Percentiles rank a stretch among this genome's conserved stretches.
These are phyloP conservation scores for Xenentodon cancila DNA, from an alignment of 2,797 vertebrate genomes.

Conservation along the genomic window DNA sequence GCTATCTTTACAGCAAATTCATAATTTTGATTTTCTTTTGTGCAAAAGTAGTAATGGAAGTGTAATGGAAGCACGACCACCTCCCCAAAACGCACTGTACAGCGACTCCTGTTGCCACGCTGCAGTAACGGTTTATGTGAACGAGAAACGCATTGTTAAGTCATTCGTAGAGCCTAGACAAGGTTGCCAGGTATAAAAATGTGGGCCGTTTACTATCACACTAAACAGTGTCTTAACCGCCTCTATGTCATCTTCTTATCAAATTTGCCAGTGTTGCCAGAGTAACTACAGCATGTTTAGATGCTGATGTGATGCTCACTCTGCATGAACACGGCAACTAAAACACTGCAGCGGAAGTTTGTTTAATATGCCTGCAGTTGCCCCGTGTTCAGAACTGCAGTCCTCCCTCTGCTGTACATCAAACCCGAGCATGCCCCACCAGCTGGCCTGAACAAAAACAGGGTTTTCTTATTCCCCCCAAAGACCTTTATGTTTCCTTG, in stretches of 20 bases:
- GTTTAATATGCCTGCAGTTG: neutral
- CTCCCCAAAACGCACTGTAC: too few species aligned
- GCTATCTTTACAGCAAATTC: too few species aligned
- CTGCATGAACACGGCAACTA: neutral
- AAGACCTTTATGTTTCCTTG: neutral
- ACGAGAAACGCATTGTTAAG: too few species aligned
- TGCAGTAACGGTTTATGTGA: too few species aligned
- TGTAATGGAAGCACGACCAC: too few species aligned
- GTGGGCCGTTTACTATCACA: neutral
- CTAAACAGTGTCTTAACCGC: neutral
- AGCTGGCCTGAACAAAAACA: neutral
- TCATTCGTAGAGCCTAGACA: too few species aligned
- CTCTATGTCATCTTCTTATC: neutral
- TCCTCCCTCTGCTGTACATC: neutral
- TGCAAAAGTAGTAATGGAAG: too few species aligned
- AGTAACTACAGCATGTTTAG: neutral
- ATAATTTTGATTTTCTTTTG: too few species aligned
- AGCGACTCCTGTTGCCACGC: too few species aligned
- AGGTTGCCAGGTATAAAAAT: too few species aligned
- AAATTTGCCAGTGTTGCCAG: neutral
- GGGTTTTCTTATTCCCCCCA: neutral
- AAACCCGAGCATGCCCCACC: neutral
- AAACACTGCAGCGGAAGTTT: neutral
- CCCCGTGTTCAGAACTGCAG: neutral
- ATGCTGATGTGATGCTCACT: neutral